Evolutionary conservation across 2,888 invertebrate genomes (phyloP), one percentile per base, ranked within the genome.

Genomic region (Caenorhabditis virilis): DNA sequence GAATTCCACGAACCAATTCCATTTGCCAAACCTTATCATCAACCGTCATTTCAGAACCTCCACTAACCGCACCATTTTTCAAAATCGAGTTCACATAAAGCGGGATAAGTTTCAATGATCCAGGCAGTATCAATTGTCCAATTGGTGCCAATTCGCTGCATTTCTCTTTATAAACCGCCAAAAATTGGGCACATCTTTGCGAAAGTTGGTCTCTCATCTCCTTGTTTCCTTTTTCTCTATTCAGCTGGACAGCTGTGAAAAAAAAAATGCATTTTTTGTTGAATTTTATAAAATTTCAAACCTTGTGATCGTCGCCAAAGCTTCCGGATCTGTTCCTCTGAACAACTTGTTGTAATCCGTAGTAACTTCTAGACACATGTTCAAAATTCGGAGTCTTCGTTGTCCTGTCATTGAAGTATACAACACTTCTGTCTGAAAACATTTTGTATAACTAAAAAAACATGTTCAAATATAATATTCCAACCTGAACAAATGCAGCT

Each of bases 91-190:
- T 95, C 63, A 91, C 89, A 84, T 95, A 98, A 16, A 98, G 87
- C 18, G 98, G 98, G 83, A 98, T 87, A 72, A 99, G 87, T 86
- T 99, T 99, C 89, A 98, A 59, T 13, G 76, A 70, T 87, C 98
- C 98, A 0, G 98, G 98, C 78, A 98, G 87, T 83, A 98, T 97
- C n/a, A 99, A 88, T 86, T 98, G 97, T 0, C 95, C 95, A 26
- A 91, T 90, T 38, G 93, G 92, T 23, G 94, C 84, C 0, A 93
- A 92, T 76, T 90, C 91, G 30, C 95, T 93, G 87, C 97, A 97
- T 85, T 95, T 91, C 79, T 95, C 92, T 42, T 97, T 88, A 87
- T n/a, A n/a, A n/a, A 91, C 90, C 2, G 93, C 94, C 81, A 94
- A 87, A 69, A 93, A 91, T 83, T 91, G 90, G 20, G 95, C 93